phyloP scores from a whole-genome alignment of 2,113 vertebrate genomes.

The Trematomus loennbergii region DNA sequence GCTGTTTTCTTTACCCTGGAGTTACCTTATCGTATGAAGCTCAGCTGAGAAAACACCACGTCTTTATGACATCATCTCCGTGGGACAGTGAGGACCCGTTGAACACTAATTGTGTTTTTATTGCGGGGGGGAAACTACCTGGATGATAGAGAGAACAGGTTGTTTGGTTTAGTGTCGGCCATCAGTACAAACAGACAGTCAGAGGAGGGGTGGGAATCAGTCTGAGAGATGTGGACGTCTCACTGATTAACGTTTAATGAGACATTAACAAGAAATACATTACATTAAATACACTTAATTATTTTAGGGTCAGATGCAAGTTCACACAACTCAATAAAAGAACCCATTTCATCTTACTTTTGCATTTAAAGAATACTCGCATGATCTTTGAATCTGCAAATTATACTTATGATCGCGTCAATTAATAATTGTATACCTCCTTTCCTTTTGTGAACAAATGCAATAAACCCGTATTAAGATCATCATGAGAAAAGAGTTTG shows the following conservation, averaged over 20 bases:
- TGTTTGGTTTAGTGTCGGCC: slow-evolving; percentile 61
- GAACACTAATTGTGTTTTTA: slow-evolving; percentile 57
- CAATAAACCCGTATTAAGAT: too few species aligned
- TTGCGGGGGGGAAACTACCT: slow-evolving; percentile 55
- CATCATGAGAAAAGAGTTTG: background rate
- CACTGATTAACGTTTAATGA: background rate
- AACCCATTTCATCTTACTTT: too few species aligned
- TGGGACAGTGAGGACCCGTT: slow-evolving; percentile 27
- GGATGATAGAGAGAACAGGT: slow-evolving; percentile 59
- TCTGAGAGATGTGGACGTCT: background rate
- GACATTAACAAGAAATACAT: background rate
- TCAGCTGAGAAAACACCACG: slow-evolving; percentile 51
- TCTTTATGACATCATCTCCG: slow-evolving; percentile 62
- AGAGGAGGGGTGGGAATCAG: slow-evolving; percentile 43
- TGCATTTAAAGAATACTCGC: background rate
- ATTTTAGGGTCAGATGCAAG: too few species aligned
- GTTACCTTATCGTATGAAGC: background rate
- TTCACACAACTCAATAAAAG: too few species aligned
- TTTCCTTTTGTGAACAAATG: too few species aligned
- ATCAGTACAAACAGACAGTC: slow-evolving; percentile 54
- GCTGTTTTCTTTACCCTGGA: background rate
- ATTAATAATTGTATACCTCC: too few species aligned
- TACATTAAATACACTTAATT: too few species aligned
- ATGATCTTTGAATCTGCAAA: background rate
- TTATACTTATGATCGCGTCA: too few species aligned